Base-by-base conservation (phyloP, 1,140 invertebrate species). In the Lepidotrigona ventralis region DNA sequence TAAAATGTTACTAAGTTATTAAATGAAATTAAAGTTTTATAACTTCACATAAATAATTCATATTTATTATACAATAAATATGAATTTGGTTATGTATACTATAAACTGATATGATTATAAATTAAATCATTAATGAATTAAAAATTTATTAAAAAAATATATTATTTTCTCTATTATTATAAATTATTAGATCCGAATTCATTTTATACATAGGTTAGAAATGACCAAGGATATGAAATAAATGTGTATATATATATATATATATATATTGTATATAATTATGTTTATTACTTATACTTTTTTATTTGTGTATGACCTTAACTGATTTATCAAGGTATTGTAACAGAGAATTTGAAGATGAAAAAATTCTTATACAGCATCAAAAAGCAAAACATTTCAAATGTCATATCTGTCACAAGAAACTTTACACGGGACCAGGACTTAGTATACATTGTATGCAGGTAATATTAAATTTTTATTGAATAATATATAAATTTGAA, bases 311-410 rank as follows among this genome's bases (percentile, higher is more conserved):
- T 11, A 29, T 0, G 95, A 94, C 91, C 93, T 95, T 95, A 93
- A 94, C 89, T 85, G 79, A 84, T 88, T 93, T 74, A 60, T 79
- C 54, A 80, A 99, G 98, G 98, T 99, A 99, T 95, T 99, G 99
- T 93, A 99, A 99, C 94, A 95, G 99, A 90, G 99, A 99, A 95
- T 99, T 99, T 95, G 99, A 99, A 93, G 99, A 99, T 95, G 99
- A 99, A 94, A 99, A 99, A 94, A 99, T 99, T 95, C 95, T 99
- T n/a, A 99, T 99, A 90, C 99, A 99, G 93, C 99, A 99, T 95
- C 99, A 99, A 94, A 99, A 99, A 95, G 99, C 99, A 29, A 99
- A 99, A 95, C 99, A 99, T 95, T 99, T 99, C 92, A 99, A 99
- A 95, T 99, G 99, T 96, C 99, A 99, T 94, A 99, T 99, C 93